phyloP scores from a whole-genome alignment of 2,888 invertebrate species.

The Chirona hameri region DNA sequence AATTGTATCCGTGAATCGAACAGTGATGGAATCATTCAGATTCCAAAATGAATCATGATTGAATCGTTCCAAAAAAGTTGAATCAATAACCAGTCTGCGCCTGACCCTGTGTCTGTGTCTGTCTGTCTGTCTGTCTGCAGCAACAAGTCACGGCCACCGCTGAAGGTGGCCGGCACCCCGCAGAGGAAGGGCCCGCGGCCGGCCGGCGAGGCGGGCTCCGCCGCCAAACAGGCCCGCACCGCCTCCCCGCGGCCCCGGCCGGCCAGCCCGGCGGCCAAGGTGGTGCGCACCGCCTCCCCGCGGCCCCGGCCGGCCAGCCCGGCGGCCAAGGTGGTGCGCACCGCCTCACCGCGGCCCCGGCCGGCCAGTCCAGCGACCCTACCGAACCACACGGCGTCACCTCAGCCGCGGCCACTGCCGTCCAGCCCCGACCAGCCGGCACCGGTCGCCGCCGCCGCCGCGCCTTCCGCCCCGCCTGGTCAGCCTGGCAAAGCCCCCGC shows the following conservation, averaged over 20 bases:
- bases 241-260: neutral
- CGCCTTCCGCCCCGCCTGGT: neutral
- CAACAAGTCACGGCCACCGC: neutral
- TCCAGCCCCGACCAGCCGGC: neutral
- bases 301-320: neutral
- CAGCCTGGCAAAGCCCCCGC: no score
- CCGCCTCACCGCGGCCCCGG: neutral
- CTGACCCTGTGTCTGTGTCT: neutral
- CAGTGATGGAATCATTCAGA: no score
- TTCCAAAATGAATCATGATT: no score
- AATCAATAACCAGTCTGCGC: no score
- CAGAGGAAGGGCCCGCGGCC: neutral
- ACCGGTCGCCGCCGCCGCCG: neutral
- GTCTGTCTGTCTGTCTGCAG: neutral
- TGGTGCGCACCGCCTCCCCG: neutral
- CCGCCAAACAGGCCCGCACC: neutral
- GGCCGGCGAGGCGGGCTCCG: neutral
- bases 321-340: neutral
- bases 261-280: neutral
- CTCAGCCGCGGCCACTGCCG: neutral
- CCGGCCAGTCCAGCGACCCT: neutral
- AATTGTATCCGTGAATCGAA: no score
- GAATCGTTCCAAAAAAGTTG: no score
- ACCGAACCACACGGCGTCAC: no score
- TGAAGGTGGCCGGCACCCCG: neutral